These are phyloP conservation scores for Venustoraphidia nigricollis DNA, from an alignment of 2,888 invertebrate species.

Conservation along the genomic window DNA sequence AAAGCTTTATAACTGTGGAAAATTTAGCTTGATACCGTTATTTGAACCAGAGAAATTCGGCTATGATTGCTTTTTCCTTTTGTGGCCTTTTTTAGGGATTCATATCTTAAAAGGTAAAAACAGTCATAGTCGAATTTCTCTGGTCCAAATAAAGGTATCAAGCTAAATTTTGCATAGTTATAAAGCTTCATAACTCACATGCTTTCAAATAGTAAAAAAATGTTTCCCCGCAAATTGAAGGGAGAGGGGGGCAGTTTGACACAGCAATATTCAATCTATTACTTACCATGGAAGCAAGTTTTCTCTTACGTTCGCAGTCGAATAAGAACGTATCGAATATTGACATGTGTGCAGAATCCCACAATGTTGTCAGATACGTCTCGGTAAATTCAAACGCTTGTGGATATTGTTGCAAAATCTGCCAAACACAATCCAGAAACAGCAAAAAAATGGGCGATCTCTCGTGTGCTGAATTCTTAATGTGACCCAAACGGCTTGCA, in stretches of 20 bases:
- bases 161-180: too few species aligned
- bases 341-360: slow-evolving; percentile 80
- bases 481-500: slow-evolving; percentile 44
- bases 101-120: too few species aligned
- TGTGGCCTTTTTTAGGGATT: too few species aligned
- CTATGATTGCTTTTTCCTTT: too few species aligned
- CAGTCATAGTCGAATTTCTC: too few species aligned
- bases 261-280: neutral
- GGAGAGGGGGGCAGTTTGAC: neutral
- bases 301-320: slow-evolving; percentile 65
- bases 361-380: slow-evolving; percentile 79
- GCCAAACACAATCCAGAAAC: slow-evolving; percentile 90
- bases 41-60: too few species aligned
- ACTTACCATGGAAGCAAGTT: slow-evolving; percentile 46
- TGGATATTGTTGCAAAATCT: slow-evolving; percentile 76
- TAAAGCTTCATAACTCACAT: too few species aligned
- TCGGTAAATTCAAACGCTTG: slow-evolving; percentile 83
- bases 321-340: slow-evolving; percentile 89
- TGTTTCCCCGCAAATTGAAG: too few species aligned
- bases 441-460: slow-evolving; percentile 78
- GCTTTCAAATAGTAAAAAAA: too few species aligned
- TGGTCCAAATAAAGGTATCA: too few species aligned
- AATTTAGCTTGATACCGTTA: too few species aligned
- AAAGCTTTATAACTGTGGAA: too few species aligned
- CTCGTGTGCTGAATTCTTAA: slow-evolving; percentile 38